Conservation (phyloP, 2,888 invertebrate species). For the Xestoiulus laeticollis region DNA sequence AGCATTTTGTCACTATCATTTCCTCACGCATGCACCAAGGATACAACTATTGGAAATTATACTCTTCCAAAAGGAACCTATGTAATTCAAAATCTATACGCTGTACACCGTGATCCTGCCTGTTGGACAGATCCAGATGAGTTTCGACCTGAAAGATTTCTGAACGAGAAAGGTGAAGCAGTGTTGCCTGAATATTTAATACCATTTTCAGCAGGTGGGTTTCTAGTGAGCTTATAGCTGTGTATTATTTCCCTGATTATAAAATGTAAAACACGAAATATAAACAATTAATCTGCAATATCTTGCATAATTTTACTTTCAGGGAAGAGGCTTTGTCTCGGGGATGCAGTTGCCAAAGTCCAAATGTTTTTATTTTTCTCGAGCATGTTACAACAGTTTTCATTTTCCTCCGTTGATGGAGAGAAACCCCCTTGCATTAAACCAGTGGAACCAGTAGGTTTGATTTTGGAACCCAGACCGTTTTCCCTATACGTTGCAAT, state of each 20-base stretch:
- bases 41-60: constrained; percentile 60
- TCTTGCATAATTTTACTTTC: constrained; percentile 36
- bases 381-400: constrained; percentile 57
- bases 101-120: constrained; percentile 56
- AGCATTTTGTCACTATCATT: constrained; percentile 58
- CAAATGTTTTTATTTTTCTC: constrained; percentile 57
- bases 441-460: constrained; percentile 20
- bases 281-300: background rate
- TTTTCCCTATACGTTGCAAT: constrained; percentile 16
- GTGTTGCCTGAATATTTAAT: constrained; percentile 46
- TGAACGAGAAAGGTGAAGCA: constrained; percentile 54
- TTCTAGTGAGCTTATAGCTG: background rate
- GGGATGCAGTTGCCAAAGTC: constrained; percentile 57
- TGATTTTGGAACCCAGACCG: background rate
- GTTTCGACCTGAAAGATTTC: constrained; percentile 57
- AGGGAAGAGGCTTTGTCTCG: constrained; percentile 58
- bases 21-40: constrained; percentile 59
- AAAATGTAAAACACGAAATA: background rate
- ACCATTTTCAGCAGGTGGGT: constrained; percentile 50
- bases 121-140: constrained; percentile 56
- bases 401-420: constrained; percentile 55
- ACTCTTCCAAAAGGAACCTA: constrained; percentile 60
- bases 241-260: no score
- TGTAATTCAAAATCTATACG: constrained; percentile 58
- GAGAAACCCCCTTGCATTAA: constrained; percentile 46